Conservation (phyloP, 2,797 vertebrate species). For the Eulemur albifrons region DNA sequence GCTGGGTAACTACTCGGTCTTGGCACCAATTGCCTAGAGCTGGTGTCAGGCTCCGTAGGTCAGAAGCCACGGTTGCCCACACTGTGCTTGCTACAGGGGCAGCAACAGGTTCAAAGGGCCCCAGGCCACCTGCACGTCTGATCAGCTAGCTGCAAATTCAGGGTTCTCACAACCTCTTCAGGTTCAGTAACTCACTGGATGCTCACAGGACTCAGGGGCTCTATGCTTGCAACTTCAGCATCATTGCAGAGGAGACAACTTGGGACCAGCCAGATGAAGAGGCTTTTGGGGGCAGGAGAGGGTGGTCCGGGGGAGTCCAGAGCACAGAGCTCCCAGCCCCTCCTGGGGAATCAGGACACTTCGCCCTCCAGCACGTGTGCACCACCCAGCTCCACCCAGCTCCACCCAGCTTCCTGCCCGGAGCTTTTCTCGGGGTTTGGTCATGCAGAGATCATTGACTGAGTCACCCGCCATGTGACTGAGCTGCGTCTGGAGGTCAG, state of each 20-base stretch:
- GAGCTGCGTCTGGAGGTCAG: neutral
- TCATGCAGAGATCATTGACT: fast-evolving
- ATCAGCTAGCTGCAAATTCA: fast-evolving
- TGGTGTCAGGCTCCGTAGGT: fast-evolving
- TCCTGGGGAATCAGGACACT: fast-evolving
- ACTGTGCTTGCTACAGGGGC: neutral
- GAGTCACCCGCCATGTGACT: neutral
- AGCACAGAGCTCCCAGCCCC: fast-evolving
- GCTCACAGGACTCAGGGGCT: neutral
- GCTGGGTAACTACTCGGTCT: fast-evolving
- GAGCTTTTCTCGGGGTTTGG: neutral
- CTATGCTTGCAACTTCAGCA: no score
- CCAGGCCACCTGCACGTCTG: neutral
- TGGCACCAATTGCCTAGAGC: fast-evolving
- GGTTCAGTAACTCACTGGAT: fast-evolving
- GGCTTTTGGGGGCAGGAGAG: fast-evolving
- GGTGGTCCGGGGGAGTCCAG: neutral
- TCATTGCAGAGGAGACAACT: no score
- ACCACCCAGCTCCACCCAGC: neutral
- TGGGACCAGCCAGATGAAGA: neutral
- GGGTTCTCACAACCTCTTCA: neutral
- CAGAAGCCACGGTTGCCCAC: neutral
- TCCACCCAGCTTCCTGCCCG: neutral
- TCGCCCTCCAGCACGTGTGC: fast-evolving
- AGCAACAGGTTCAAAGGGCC: neutral